Evolutionary conservation across 2,888 invertebrate genomes (phyloP), one percentile per base, ranked within the genome.

Genomic region (Heliconius ethilla): DNA sequence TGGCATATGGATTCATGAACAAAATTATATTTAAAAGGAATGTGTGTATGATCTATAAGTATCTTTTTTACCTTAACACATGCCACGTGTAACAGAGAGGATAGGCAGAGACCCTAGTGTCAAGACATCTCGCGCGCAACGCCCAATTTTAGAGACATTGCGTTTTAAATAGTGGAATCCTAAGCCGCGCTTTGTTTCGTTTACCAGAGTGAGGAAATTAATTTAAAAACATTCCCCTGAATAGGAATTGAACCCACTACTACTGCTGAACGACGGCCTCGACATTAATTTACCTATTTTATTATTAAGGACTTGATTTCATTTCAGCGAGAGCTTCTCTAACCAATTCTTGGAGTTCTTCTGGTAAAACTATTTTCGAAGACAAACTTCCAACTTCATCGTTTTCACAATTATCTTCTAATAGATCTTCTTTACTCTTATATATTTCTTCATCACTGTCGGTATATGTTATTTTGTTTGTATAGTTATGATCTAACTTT

Each of bases 261-360:
- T 18, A 2, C 18, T 18, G 51, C 51, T 6, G 18, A 6, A 51
- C 51, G 51, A 22, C 51, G 51, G 7, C 7, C 18, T 51, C 51
- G 18, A 51, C 18, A 51, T 51, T 51, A 7, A 51, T 51, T 51
- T 51, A 18, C 51, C 51, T 22, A 22, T 18, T 51, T 51, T 51
- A 18, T 51, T 59, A 9, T 59, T 59, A 59, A 59, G 59, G 10
- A 59, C n/a, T 59, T 10, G 97, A 87, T 96, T 96, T 90, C 95
- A 96, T 85, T 95, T 97, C 87, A 95, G 97, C 91, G 94, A 96
- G 85, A 92, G 96, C 89, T 88, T 96, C 95, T 82, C 95, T 95
- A 0, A 96, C 96, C 76, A 96, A 88, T 75, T 95, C 94, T 79
- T 96, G 95, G 77, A 96, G 88, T 83, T 96, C 95, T 18, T 95